A percentile compares a stretch with the other conserved stretches of the same genome.
Conservation (phyloP, 2,113 vertebrate species). For the Salvelinus fontinalis region DNA sequence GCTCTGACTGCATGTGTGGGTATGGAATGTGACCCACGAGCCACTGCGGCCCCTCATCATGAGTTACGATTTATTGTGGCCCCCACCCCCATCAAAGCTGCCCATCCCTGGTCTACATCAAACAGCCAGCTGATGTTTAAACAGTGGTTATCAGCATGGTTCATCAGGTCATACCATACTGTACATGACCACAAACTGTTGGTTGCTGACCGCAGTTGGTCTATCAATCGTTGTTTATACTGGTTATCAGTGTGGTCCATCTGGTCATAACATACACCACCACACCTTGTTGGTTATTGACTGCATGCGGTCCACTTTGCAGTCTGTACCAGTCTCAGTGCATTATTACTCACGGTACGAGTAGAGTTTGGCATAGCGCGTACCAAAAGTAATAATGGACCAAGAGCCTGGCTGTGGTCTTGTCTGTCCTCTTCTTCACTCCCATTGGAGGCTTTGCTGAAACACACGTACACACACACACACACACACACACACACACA, state of each 20-base stretch:
- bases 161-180: neutral
- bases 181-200: neutral
- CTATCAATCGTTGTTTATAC: neutral
- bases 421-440: constrained; percentile 45
- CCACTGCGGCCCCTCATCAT: too few species aligned
- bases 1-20: too few species aligned
- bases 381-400: constrained; percentile 99
- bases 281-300: neutral
- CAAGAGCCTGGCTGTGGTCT: constrained; percentile 74
- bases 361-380: constrained; percentile 99
- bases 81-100: too few species aligned
- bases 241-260: neutral
- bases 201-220: too few species aligned
- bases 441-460: constrained; percentile 26
- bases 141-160: too few species aligned
- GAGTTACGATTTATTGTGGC: too few species aligned
- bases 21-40: too few species aligned
- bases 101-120: too few species aligned
- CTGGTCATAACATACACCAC: neutral
- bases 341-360: constrained; percentile 99
- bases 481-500: neutral
- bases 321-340: constrained; percentile 82
- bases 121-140: too few species aligned
- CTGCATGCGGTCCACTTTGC: constrained; percentile 30
- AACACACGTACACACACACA: constrained; percentile 20